Evolutionary conservation across 1,140 invertebrate species (phyloP), one percentile per base, ranked within the genome.

Genomic region (Drosophila parvula): DNA sequence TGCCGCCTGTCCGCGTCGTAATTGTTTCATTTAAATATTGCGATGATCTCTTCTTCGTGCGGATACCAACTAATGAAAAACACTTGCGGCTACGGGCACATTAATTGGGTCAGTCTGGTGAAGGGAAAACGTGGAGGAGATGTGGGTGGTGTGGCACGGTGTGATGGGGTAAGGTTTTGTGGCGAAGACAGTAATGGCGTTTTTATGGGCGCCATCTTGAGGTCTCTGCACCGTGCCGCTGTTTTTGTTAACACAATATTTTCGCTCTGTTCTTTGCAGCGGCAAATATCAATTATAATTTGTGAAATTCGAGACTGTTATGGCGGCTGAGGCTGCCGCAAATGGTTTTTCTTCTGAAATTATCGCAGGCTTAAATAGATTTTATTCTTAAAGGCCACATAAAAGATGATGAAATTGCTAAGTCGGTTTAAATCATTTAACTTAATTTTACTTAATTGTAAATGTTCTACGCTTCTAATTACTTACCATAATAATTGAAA

Each of bases 261-360:
- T 56, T 75, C 44, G 32, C 57, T 55, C 58, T 22, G 16, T 63
- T 61, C 27, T 18, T 27, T 22, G 30, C 36, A 44, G 59, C 48
- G 14, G 58, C 63, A 70, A 82, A 82, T 82, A 82, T 79, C 80
- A 82, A 83, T 82, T 82, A 82, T 74, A 82, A 82, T 78, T 81
- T 70, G 45, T 53, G 63, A 74, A 68, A 73, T 62, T 81, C 62
- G 61, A 81, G 79, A 43, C 41, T 22, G 34, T 53, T 59, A 60
- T 43, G 60, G 53, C 30, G 27, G 40, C 10, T 28, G 27, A 36
- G 55, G 34, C 53, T 65, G 79, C 45, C 40, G 30, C 32, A 69
- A 70, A 81, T 60, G 51, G 48, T 27, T 67, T 9, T 62, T 62
- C 22, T 27, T 7, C 0, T 18, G 18, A 38, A 75, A 67, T 63